Evolutionary conservation across 2,888 invertebrate genomes (phyloP), one percentile per base, ranked within the genome.

Genomic region (Acronicta psi): DNA sequence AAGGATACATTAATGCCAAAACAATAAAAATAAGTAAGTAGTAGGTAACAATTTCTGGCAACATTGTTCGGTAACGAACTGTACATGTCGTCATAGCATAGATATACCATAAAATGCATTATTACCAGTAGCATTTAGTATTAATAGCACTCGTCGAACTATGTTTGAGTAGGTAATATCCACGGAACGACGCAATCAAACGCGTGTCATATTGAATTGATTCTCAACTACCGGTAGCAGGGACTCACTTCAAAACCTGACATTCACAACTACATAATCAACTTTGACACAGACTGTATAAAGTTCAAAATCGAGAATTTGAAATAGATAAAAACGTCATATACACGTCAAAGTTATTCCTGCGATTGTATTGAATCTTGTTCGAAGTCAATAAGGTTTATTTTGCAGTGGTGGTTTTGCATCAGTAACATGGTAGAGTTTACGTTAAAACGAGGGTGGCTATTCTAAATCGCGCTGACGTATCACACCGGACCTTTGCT

Each of bases 381-480:
- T 13, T 0, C 0, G 0, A 0, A 10, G 6, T 13, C 0, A 0
- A 10, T 62, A 66, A 42, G 56, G 61, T 59, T 65, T 29, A 8
- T 9, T 50, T 65, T 69, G 7, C 10, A 20, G 20, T 38, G 40
- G 11, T 23, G 0, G 4, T 13, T 4, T 43, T 47, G 36, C 9
- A 7, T 29, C 3, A 29, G 29, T 42, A 46, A 37, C 7, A 34
- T 60, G 55, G 72, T 41, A 13, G 37, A 52, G 45, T 42, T 70
- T 65, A 79, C 88, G 89, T 90, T 90, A 90, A 90, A 90, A 91
- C 83, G 87, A 69, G 74, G 92, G 89, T 86, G 89, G 91, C 87
- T 86, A 89, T 91, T 91, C 85, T 81, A 84, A 91, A 91, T 91
- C 88, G 86, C 82, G 92, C 92, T 92, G 92, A 92, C 92, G 89